Evolutionary conservation across 2,797 vertebrate genomes (phyloP).

Genomic region (Myotis vivesi): DNA sequence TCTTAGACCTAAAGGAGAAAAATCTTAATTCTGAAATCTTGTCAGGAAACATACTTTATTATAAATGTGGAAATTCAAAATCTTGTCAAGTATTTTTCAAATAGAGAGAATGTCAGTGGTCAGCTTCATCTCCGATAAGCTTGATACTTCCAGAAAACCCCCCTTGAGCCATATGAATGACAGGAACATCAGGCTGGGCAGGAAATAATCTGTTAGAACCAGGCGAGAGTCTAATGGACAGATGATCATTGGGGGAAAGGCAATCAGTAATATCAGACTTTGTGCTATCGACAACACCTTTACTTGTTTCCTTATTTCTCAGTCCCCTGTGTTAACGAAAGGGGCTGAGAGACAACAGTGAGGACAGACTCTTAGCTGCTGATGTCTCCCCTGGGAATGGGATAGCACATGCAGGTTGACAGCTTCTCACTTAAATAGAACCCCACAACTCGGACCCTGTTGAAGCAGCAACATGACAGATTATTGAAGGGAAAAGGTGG

Average conservation of each 20-base stretch:
- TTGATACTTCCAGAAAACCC: conserved; percentile 18
- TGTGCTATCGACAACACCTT: neutral
- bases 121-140: neutral
- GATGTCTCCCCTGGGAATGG: neutral
- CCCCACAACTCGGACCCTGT: neutral
- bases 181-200: neutral
- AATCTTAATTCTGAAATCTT: neutral
- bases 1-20: neutral
- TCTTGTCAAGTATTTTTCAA: conserved; percentile 21
- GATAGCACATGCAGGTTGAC: neutral
- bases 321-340: neutral
- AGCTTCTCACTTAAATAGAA: conserved; percentile 34
- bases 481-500: neutral
- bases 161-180: neutral
- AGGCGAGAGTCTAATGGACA: conserved; percentile 2
- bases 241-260: neutral
- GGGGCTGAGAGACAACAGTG: neutral
- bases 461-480: neutral
- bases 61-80: conserved; percentile 1
- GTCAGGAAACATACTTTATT: neutral
- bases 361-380: neutral
- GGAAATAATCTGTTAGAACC: conserved; percentile 43
- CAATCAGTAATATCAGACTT: neutral
- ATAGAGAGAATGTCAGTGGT: neutral
- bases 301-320: neutral